Evolutionary conservation across 1,140 invertebrate genomes (phyloP).

Genomic region (Arctopsyche grandis): DNA sequence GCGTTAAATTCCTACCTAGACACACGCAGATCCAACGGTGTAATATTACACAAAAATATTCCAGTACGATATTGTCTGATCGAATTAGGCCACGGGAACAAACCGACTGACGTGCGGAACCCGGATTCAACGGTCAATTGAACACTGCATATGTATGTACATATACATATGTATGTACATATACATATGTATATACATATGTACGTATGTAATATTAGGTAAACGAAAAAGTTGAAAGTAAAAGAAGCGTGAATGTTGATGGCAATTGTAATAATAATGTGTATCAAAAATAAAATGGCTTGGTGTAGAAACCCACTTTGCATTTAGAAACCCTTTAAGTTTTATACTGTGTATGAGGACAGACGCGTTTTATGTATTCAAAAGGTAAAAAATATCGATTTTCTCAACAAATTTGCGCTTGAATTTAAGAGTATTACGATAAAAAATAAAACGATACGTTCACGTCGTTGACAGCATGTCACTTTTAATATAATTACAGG

Average conservation of each 20-base stretch:
- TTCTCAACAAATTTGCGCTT: too few relatives aligned
- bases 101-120: not conserved
- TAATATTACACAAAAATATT: slow-evolving; percentile 49
- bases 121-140: not conserved
- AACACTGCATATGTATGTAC: not conserved
- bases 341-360: too few relatives aligned
- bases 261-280: too few relatives aligned
- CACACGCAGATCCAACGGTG: not conserved
- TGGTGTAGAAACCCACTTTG: too few relatives aligned
- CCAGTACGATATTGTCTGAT: slow-evolving; percentile 49
- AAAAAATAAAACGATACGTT: not conserved
- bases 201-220: not conserved
- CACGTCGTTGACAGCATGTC: slow-evolving; percentile 27
- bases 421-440: too few relatives aligned
- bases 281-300: too few relatives aligned
- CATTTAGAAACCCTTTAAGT: too few relatives aligned
- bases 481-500: slow-evolving; percentile 27
- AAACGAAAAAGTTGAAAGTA: not conserved
- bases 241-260: too few relatives aligned
- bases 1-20: slow-evolving; percentile 45
- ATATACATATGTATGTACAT: not conserved
- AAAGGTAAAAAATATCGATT: too few relatives aligned
- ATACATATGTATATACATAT: not conserved
- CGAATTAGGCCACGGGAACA: not conserved
- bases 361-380: too few relatives aligned